These are phyloP conservation scores for Choristoneura rosaceana DNA, from an alignment of 2,888 invertebrate genomes.

Conservation along the genomic window DNA sequence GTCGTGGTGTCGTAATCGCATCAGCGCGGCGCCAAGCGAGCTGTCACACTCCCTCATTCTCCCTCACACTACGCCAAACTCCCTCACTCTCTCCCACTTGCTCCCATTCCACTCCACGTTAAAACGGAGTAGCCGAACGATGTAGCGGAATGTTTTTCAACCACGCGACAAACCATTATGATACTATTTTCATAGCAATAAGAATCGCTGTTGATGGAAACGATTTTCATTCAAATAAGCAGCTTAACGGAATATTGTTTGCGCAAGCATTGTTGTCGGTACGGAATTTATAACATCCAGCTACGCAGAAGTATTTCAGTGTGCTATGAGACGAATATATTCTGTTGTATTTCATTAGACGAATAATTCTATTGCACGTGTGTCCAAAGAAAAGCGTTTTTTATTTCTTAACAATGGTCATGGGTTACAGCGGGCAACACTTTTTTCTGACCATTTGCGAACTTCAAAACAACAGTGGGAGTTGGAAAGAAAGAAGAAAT, in stretches of 20 bases:
- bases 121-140: constrained; percentile 34
- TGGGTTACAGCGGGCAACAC: background rate
- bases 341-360: background rate
- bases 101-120: constrained; percentile 50
- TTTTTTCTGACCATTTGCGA: no score
- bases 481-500: no score
- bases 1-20: constrained; percentile 89
- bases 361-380: background rate
- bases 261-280: constrained; percentile 38
- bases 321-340: constrained; percentile 14
- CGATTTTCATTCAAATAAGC: constrained; percentile 70
- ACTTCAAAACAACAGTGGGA: no score
- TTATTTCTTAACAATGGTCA: background rate
- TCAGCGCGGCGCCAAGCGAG: constrained; percentile 76
- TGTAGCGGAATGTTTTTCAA: constrained; percentile 67
- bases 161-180: constrained; percentile 81
- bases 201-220: constrained; percentile 59
- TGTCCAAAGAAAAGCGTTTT: background rate
- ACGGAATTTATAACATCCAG: constrained; percentile 21
- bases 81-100: constrained; percentile 52
- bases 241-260: constrained; percentile 47
- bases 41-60: constrained; percentile 49
- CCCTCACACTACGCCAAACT: constrained; percentile 41
- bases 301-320: constrained; percentile 10
- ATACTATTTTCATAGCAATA: constrained; percentile 80